A percentile compares a stretch with the other conserved stretches of the same genome.
phyloP scores from a whole-genome alignment of 1,140 invertebrate species.

The Macrostomum lignano region DNA sequence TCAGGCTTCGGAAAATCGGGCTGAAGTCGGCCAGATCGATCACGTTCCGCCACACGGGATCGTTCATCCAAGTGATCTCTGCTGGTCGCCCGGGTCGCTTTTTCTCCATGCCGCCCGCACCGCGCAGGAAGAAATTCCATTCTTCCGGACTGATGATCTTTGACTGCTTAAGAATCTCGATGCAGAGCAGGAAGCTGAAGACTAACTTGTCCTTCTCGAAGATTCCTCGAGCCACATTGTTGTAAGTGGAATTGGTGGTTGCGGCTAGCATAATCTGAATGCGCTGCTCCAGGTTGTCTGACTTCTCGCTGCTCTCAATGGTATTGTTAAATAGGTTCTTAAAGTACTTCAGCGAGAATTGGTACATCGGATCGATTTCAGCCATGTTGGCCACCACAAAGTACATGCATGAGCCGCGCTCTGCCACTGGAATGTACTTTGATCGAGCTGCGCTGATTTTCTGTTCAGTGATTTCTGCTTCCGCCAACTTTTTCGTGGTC shows the following conservation, averaged over 20 bases:
- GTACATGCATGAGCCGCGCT: conserved; percentile 27
- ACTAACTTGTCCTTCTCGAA: conserved; percentile 29
- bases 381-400: conserved; percentile 29
- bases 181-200: conserved; percentile 41
- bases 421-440: conserved; percentile 23
- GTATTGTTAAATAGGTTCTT: conserved; percentile 30
- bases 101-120: not conserved
- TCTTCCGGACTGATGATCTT: conserved; percentile 32
- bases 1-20: conserved; percentile 29
- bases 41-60: conserved; percentile 8
- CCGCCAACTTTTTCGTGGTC: conserved; percentile 44
- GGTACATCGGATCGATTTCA: conserved; percentile 29
- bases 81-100: conserved; percentile 7
- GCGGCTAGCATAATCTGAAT: conserved; percentile 17
- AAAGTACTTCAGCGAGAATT: conserved; percentile 53
- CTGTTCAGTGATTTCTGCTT: conserved; percentile 44
- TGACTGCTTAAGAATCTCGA: conserved; percentile 39
- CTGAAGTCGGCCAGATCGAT: conserved; percentile 32
- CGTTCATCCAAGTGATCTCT: conserved; percentile 6
- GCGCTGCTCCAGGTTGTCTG: conserved; percentile 13
- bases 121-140: conserved; percentile 41
- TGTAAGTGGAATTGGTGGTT: conserved; percentile 32
- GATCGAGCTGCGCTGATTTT: conserved; percentile 22
- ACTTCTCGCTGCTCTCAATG: conserved; percentile 22
- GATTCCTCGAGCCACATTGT: conserved; percentile 26